These are phyloP conservation scores for Cynodonichthys magdalenae DNA, from an alignment of 2,797 vertebrate genomes.

Conservation along the genomic window DNA sequence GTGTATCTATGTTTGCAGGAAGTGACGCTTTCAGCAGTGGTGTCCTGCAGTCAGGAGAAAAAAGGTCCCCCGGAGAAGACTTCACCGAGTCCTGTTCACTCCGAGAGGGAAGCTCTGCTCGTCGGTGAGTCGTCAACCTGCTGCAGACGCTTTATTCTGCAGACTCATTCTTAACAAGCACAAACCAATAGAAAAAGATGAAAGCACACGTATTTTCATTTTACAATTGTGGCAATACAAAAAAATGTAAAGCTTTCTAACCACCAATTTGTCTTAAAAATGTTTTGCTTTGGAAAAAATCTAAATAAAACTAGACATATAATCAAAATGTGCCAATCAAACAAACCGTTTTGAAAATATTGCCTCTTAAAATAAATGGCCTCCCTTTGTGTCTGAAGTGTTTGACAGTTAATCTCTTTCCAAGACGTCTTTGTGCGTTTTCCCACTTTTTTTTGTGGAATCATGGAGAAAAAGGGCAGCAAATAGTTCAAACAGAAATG, in stretches of 20 bases:
- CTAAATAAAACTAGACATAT: not conserved
- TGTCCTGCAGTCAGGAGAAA: slow-evolving; percentile 89
- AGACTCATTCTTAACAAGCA: too few species aligned
- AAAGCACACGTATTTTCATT: too few species aligned
- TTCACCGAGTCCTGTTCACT: slow-evolving; percentile 84
- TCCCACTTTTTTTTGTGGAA: not conserved
- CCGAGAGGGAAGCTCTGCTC: slow-evolving; percentile 90
- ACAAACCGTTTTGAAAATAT: not conserved
- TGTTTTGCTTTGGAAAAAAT: not conserved
- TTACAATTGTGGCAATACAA: too few species aligned
- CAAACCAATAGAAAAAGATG: too few species aligned
- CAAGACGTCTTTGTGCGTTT: not conserved
- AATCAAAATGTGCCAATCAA: not conserved
- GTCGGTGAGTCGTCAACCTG: slow-evolving; percentile 83
- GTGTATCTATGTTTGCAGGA: slow-evolving; percentile 75
- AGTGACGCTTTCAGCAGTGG: slow-evolving; percentile 72
- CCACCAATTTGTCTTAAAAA: not conserved
- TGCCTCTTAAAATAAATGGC: not conserved
- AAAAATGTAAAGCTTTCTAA: not conserved
- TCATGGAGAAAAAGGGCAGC: too few species aligned
- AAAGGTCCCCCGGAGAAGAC: slow-evolving; percentile 84
- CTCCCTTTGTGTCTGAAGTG: not conserved
- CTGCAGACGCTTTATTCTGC: not conserved
- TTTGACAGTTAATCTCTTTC: not conserved
- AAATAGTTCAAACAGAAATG: not conserved